Base-by-base conservation (phyloP, 2,797 vertebrate species). In the Fringilla coelebs region DNA sequence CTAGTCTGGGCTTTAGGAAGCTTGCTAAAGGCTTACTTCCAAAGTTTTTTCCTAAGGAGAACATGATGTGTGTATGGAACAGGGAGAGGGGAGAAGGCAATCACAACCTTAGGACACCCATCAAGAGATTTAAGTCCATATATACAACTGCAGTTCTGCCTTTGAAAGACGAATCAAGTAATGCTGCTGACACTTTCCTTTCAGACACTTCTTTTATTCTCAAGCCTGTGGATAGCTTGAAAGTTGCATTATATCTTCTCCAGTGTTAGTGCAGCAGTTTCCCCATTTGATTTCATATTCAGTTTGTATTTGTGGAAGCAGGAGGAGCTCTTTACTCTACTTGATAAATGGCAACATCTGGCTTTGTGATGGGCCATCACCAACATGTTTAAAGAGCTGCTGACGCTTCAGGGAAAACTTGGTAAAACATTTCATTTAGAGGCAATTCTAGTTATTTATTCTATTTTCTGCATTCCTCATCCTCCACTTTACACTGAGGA, bases 291-390 rank as follows among this genome's bases (percentile, higher is more conserved):
- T 95, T 96, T 96, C 86, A 93, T 93, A 95, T 96, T 96, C 93
- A 87, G 74, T 89, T 93, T 95, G 63, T 96, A 95, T 96, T 97
- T 96, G 84, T 94, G 88, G 93, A 97, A 96, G 88, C 94, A 96
- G 95, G 95, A 96, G 90, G 76, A 92, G 92, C 93, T 95, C 88
- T 93, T 96, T 95, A 95, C 82, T 95, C 95, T 88, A 75, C 86
- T 96, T 95, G 96, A 96, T 96, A 96, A 96, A 96, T 89, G 68
- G 88, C 72, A 96, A 96, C 96, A 96, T 97, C 96, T 97, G 96
- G 96, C 78, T 97, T 95, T 94, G 92, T 93, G 95, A 96, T 95
- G 88, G 95, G 90, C 90, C 84, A 93, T 95, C 96, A 96, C 94
- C 81, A 95, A 94, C 81, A 92, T 92, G 92, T 95, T 94, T 96